Conservation (phyloP, 2,113 vertebrate genomes). For the Phylloscopus whistleri region DNA sequence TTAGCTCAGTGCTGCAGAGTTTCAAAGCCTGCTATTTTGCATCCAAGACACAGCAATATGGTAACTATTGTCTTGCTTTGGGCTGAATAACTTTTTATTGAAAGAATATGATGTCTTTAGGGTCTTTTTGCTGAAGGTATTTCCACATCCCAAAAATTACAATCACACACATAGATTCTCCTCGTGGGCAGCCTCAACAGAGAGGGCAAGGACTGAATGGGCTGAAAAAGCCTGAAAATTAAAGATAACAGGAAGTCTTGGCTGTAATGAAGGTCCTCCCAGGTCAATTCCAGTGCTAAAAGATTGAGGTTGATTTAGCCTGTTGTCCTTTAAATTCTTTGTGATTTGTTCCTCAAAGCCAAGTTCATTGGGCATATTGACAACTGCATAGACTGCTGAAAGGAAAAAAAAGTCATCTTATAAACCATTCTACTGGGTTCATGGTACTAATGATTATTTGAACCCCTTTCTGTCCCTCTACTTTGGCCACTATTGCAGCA, state of each 20-base stretch:
- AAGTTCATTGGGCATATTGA: not conserved
- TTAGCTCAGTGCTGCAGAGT: not conserved
- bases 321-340: not conserved
- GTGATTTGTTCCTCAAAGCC: not conserved
- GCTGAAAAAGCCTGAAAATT: not conserved
- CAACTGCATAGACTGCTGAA: not conserved
- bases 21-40: not conserved
- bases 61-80: not conserved
- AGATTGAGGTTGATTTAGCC: not conserved
- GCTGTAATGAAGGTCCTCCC: not conserved
- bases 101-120: not conserved
- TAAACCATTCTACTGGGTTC: not conserved
- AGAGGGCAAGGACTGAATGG: not conserved
- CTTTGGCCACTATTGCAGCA: not conserved
- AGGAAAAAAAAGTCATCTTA: not conserved
- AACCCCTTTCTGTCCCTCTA: not conserved
- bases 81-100: not conserved
- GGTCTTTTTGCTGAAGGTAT: not conserved
- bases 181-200: accelerated
- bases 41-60: not conserved
- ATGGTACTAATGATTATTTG: not conserved
- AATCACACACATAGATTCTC: not conserved
- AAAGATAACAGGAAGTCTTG: not conserved
- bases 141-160: not conserved
- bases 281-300: not conserved